Evolutionary conservation across 1,140 invertebrate genomes (phyloP), one percentile per base, ranked within the genome.

Genomic region (Sesamia nonagrioides): DNA sequence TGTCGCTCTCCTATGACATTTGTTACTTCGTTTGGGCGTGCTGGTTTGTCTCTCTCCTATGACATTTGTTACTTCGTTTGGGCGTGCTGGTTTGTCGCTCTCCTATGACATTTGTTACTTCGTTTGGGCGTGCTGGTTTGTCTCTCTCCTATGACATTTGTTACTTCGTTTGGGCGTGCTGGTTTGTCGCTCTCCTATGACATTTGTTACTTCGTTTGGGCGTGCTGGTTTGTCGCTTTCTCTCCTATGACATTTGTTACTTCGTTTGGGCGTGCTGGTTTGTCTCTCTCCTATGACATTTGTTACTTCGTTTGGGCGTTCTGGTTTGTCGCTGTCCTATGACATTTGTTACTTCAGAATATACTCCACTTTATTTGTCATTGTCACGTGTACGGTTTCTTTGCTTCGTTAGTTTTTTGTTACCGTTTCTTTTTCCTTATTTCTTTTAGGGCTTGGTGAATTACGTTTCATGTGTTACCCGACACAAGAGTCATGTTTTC

Each of bases 171-270:
- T 48, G 50, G 74, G 60, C 27, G 69, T 61, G 35, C 58, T 56
- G 60, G 58, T 72, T 68, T 71, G 74, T 81, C 79, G 80, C 71
- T 78, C 74, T 82, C 76, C 74, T 33, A 77, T 83, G 84, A 84
- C 82, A 85, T 86, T 86, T 83, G 80, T 81, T 87, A 75, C 58
- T 48, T 68, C 74, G 60, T 77, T 68, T 48, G 50, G 74, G 60
- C 27, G 69, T 61, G 35, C 58, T 56, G 60, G 58, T 72, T 68
- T 71, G 74, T 81, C 79, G 80, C 71, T 78, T n/a, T n/a, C n/a
- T n/a, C 74, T 82, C 76, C 74, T 33, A 77, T 83, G 84, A 84
- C 82, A 85, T 86, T 86, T 83, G 80, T 81, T 87, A 75, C 58
- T 48, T 68, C 74, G 60, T 77, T 68, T 48, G 50, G 74, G 60